These are phyloP conservation scores for Callospermophilus lateralis DNA, from an alignment of 2,113 vertebrate genomes.

Conservation along the genomic window DNA sequence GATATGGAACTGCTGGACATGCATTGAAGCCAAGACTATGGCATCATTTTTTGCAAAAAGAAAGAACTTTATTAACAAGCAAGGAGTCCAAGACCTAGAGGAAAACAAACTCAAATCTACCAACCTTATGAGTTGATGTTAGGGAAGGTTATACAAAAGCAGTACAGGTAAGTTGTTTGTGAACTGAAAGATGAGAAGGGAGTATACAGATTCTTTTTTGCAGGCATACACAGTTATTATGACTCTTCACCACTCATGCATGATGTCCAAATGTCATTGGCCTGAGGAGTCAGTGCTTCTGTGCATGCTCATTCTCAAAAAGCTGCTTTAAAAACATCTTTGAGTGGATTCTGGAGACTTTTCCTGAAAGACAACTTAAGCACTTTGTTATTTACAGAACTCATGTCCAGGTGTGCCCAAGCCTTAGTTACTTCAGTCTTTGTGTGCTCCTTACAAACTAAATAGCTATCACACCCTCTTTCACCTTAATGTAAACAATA, in stretches of 20 bases:
- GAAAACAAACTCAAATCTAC: too few species aligned
- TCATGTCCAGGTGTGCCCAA: background rate
- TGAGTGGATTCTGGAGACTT: background rate
- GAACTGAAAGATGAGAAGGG: background rate
- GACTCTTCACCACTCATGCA: too few species aligned
- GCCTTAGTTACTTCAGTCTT: background rate
- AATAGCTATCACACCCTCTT: background rate
- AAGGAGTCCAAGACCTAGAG: too few species aligned
- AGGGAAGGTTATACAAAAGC: background rate
- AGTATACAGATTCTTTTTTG: background rate
- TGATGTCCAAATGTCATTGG: too few species aligned
- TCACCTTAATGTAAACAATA: background rate
- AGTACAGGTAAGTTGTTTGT: background rate
- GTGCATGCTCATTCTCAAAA: background rate
- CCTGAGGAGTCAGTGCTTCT: too few species aligned
- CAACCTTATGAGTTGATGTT: too few species aligned
- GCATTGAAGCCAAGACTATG: background rate
- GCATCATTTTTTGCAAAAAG: background rate
- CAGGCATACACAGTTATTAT: background rate
- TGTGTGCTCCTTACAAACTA: background rate
- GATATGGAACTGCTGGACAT: background rate
- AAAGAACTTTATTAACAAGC: too few species aligned
- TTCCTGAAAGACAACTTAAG: background rate
- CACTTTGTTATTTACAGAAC: background rate
- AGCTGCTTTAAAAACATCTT: background rate